These are phyloP conservation scores for Sebastes alutus DNA, from an alignment of 2,797 vertebrate species.

Conservation along the genomic window DNA sequence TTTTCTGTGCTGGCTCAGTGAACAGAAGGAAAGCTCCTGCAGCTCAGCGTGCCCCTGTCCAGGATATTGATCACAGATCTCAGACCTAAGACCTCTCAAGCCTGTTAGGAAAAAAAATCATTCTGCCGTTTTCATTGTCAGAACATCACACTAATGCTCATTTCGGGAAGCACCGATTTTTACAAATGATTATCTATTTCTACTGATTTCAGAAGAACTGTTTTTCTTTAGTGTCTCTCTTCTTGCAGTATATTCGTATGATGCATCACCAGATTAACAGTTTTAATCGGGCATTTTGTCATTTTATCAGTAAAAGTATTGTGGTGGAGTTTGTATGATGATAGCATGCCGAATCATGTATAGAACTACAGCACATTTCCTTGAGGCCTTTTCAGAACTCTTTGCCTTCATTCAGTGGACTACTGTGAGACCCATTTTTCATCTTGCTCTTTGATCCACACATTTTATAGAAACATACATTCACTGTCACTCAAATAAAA, in stretches of 20 bases:
- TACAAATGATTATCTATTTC: not conserved
- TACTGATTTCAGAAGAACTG: not conserved
- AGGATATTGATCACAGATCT: conserved; percentile 79
- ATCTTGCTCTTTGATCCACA: not conserved
- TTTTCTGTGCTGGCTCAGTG: conserved; percentile 90
- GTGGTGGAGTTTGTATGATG: not conserved
- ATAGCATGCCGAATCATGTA: not conserved
- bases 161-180: not conserved
- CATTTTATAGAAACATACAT: not conserved
- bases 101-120: conserved; percentile 60
- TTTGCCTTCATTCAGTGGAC: not conserved
- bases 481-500: not conserved
- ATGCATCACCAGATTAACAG: not conserved
- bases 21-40: conserved; percentile 87
- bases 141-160: conserved; percentile 13
- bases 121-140: conserved; percentile 55
- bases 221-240: not conserved
- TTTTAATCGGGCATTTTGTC: not conserved
- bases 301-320: not conserved
- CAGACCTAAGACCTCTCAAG: conserved; percentile 69
- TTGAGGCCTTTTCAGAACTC: not conserved
- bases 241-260: not conserved
- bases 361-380: not conserved
- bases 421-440: not conserved
- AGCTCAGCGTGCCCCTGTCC: conserved; percentile 74